A percentile compares a stretch with the other conserved stretches of the same genome.
phyloP scores from a whole-genome alignment of 2,113 vertebrate genomes.

The Phrynosoma platyrhinos region DNA sequence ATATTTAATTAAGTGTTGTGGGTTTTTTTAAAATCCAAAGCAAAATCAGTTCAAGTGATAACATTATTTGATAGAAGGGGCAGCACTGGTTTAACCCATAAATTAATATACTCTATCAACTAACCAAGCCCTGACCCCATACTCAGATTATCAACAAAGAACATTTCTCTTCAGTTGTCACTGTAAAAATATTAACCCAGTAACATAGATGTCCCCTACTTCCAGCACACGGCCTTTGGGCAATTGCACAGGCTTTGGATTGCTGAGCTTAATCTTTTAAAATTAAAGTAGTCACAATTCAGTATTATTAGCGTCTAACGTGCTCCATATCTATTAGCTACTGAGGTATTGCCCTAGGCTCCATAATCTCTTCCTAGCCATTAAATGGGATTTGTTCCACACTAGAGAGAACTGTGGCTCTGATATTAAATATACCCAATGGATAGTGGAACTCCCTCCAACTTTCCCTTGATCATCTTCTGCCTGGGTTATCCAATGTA shows the following conservation, averaged over 20 bases:
- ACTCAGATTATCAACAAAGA: neutral
- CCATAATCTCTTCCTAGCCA: slow-evolving; percentile 57
- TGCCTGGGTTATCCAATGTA: slow-evolving; percentile 38
- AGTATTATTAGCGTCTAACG: slow-evolving; percentile 58
- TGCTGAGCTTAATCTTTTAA: slow-evolving; percentile 69
- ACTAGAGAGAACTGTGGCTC: slow-evolving; percentile 53
- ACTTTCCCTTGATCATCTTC: slow-evolving; percentile 16
- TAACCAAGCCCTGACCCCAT: fast-evolving
- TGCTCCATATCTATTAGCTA: slow-evolving; percentile 31
- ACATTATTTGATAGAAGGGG: slow-evolving; percentile 10
- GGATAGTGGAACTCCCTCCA: slow-evolving; percentile 29
- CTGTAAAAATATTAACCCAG: slow-evolving; percentile 65
- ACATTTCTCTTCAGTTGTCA: slow-evolving; percentile 52
- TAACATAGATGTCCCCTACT: slow-evolving; percentile 31
- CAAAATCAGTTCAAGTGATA: neutral
- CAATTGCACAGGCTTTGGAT: slow-evolving; percentile 53
- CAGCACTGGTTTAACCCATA: neutral
- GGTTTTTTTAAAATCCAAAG: neutral
- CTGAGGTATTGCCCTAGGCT: slow-evolving; percentile 42
- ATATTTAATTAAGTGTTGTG: slow-evolving; percentile 1
- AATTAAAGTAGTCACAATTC: slow-evolving; percentile 66
- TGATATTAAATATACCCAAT: neutral
- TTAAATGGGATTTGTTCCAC: slow-evolving; percentile 57
- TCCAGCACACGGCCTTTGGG: slow-evolving; percentile 58
- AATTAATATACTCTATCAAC: slow-evolving; percentile 10